Evolutionary conservation across 1,140 invertebrate species (phyloP).

Genomic region (Ericerus pela): DNA sequence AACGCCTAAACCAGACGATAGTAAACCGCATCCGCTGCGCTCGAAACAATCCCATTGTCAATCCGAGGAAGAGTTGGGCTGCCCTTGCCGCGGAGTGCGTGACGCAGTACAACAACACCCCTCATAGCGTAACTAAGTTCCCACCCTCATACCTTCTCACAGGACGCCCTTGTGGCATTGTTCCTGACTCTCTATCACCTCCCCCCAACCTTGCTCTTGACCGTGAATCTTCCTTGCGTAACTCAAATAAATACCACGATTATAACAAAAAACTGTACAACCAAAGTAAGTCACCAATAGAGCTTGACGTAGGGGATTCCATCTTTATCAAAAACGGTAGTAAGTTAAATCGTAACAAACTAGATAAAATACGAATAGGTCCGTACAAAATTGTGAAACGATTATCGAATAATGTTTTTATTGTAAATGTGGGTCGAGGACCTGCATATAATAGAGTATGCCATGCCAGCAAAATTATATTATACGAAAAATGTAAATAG

Average conservation of each 20-base stretch:
- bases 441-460: too few species aligned
- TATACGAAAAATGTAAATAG: too few species aligned
- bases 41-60: slow-evolving; percentile 1
- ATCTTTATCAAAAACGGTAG: too few species aligned
- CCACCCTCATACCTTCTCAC: not conserved
- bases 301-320: slow-evolving; percentile 4
- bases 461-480: too few species aligned
- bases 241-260: slow-evolving; percentile 1
- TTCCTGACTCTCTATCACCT: too few species aligned
- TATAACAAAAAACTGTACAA: slow-evolving; percentile 7
- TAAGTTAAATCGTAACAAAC: too few species aligned
- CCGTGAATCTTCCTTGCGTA: not conserved
- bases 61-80: slow-evolving; percentile 3
- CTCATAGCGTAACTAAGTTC: too few species aligned
- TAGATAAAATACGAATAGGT: too few species aligned
- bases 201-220: too few species aligned
- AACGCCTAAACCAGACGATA: slow-evolving; percentile 12
- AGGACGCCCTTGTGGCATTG: slow-evolving; percentile 1
- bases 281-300: not conserved
- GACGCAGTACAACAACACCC: not conserved
- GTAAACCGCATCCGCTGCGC: slow-evolving; percentile 11
- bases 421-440: too few species aligned
- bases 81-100: slow-evolving; percentile 4
- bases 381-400: too few species aligned
- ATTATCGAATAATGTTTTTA: too few species aligned